A percentile compares a stretch with the other conserved stretches of the same genome.
phyloP scores from a whole-genome alignment of 2,113 vertebrate species.

The Uria lomvia region DNA sequence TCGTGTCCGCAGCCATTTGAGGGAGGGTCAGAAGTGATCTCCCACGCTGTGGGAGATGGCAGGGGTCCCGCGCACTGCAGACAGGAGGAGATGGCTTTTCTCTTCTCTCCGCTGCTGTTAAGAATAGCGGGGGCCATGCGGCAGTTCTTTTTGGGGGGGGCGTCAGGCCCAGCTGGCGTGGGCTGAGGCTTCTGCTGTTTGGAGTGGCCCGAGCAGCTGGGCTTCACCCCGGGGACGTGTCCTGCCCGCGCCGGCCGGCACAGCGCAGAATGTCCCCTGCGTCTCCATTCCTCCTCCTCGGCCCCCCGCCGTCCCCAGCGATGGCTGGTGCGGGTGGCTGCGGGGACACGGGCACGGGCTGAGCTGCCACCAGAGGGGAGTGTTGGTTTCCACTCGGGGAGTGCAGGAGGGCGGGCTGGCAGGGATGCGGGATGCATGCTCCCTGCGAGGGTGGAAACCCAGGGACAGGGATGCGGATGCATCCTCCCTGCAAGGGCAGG shows the following conservation, averaged over 20 bases:
- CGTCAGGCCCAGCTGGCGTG: accelerated
- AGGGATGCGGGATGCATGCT: background rate
- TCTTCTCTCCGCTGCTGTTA: background rate
- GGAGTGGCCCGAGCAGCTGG: background rate
- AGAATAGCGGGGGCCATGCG: background rate
- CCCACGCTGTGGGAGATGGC: accelerated
- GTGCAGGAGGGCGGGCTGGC: background rate
- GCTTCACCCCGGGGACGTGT: background rate
- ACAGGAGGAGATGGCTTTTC: background rate
- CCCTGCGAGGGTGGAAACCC: background rate
- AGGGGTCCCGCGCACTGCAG: accelerated
- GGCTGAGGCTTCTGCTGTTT: background rate
- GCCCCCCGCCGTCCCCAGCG: accelerated
- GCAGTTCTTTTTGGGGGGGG: background rate
- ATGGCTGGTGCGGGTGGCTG: background rate
- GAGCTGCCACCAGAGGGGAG: conserved; percentile 22
- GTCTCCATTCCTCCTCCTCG: background rate
- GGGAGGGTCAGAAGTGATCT: background rate
- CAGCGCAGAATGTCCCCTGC: accelerated
- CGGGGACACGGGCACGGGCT: background rate
- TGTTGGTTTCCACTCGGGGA: background rate
- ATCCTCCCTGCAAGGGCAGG: background rate
- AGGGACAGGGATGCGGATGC: background rate
- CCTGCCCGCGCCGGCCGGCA: background rate
- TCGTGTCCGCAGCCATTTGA: background rate